Conservation (phyloP, 1,140 invertebrate genomes). For the Lanistes nyassanus region DNA sequence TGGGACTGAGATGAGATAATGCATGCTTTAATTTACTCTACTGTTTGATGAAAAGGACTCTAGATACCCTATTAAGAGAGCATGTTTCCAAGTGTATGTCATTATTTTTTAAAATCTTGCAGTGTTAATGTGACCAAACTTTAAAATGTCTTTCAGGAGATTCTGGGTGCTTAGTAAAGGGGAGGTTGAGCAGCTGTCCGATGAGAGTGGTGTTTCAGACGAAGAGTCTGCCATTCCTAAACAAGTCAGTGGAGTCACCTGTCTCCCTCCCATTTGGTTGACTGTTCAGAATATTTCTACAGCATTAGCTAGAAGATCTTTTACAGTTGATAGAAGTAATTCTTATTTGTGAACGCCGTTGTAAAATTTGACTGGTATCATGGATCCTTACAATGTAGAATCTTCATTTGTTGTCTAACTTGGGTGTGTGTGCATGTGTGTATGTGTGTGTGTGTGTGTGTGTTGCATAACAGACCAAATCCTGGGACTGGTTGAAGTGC, state of each 20-base stretch:
- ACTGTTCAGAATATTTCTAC: too few species aligned
- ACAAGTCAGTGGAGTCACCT: slow-evolving; percentile 11
- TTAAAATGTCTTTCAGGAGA: slow-evolving; percentile 40
- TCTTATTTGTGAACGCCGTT: too few species aligned
- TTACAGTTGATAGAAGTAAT: too few species aligned
- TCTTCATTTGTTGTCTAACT: not conserved
- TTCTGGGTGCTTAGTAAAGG: slow-evolving; percentile 53
- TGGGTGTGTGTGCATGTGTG: not conserved
- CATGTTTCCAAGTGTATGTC: too few species aligned
- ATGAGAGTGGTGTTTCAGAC: slow-evolving; percentile 22
- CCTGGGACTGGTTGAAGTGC: slow-evolving; percentile 63
- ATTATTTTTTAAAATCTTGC: too few species aligned
- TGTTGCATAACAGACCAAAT: slow-evolving; percentile 21
- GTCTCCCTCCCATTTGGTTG: too few species aligned
- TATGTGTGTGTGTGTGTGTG: not conserved
- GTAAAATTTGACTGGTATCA: not conserved
- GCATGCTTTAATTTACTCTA: too few species aligned
- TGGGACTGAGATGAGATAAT: too few species aligned
- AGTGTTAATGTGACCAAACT: too few species aligned
- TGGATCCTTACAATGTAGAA: not conserved
- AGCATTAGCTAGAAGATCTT: too few species aligned
- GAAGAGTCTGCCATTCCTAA: slow-evolving; percentile 1
- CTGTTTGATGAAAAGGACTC: not conserved
- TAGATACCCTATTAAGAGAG: too few species aligned
- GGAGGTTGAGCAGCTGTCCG: slow-evolving; percentile 28